Base-by-base conservation (phyloP, 2,888 invertebrate species). In the Phaedon cochleariae region DNA sequence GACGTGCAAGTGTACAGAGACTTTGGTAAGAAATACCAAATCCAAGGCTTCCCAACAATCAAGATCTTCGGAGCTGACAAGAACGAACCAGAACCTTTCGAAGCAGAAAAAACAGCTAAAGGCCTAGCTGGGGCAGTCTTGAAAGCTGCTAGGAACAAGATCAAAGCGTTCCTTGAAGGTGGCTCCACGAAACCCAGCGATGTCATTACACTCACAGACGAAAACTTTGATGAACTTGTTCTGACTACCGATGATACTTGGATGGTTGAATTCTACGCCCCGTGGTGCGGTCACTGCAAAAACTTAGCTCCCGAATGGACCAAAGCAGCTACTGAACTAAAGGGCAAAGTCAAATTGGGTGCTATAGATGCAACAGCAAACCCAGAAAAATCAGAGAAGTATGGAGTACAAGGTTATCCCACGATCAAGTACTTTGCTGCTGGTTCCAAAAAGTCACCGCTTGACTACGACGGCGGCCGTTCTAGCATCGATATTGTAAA, bases 231-330 rank as follows among this genome's bases (percentile, higher is more conserved):
- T 68, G 90, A 93, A 80, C 82, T 91, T 57, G 96, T 98, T 17
- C 81, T 96, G 73, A 87, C 93, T 73, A 94, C 95, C 45, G 92
- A 95, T 9, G 96, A 97, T 78, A 87, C 95, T 80, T 97, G 97
- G 96, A 84, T 98, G 74, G 95, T 98, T 0, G 96, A 97, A 83
- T 97, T 97, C 87, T 97, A 90, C 82, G 97, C 97, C 1, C 93
- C 93, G 0, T 95, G 95, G 92, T 96, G 95, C 80, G 94, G 95
- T 3, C 95, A 96, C 82, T 96, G 96, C 85, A 96, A 97, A 85
- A 94, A 91, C 79, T 85, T 97, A 58, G 96, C 92, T 63, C 97
- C 97, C 0, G 92, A 96, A 68, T 98, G 97, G 97, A 92, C 92
- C 1, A 18, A 49, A 59, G 69, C 59, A 45, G 69, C 97, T 18